phyloP scores from a whole-genome alignment of 2,888 invertebrate genomes.

The Orthonevra nobilis region DNA sequence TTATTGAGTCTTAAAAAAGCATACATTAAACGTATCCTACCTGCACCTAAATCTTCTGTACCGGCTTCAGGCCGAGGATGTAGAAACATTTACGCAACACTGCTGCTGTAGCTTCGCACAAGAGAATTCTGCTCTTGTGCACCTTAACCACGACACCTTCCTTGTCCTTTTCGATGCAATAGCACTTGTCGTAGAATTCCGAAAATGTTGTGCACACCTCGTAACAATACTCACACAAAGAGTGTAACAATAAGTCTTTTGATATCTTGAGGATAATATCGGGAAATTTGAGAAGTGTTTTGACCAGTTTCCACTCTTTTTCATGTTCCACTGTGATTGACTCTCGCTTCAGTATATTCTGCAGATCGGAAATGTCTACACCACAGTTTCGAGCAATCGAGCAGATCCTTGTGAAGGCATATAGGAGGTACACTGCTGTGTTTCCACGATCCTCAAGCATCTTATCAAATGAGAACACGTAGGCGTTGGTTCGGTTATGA shows the following conservation, averaged over 20 bases:
- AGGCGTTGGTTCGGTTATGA: constrained; percentile 95
- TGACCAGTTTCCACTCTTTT: constrained; percentile 96
- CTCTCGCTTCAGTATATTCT: constrained; percentile 82
- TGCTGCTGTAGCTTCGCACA: constrained; percentile 95
- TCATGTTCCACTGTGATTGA: constrained; percentile 89
- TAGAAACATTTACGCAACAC: constrained; percentile 93
- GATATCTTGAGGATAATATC: constrained; percentile 91
- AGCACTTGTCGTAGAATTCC: constrained; percentile 98
- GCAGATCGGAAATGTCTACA: constrained; percentile 83
- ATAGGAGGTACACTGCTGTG: constrained; percentile 98
- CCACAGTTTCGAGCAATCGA: constrained; percentile 89
- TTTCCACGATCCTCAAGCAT: constrained; percentile 99
- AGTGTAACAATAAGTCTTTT: constrained; percentile 91
- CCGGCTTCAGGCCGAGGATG: constrained; percentile 94
- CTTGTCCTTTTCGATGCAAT: constrained; percentile 96
- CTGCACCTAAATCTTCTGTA: constrained; percentile 95
- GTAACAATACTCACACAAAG: constrained; percentile 96
- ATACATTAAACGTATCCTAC: too few species aligned
- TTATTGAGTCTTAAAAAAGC: too few species aligned
- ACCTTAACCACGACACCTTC: constrained; percentile 90
- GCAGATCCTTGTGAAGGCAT: constrained; percentile 95
- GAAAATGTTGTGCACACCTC: constrained; percentile 95
- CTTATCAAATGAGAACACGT: constrained; percentile 98
- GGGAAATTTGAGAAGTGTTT: constrained; percentile 91
- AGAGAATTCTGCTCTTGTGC: constrained; percentile 91